Percentiles rank a stretch among this genome's conserved stretches.
Conservation (phyloP, 2,797 vertebrate species). For the Leptoclinus maculatus region DNA sequence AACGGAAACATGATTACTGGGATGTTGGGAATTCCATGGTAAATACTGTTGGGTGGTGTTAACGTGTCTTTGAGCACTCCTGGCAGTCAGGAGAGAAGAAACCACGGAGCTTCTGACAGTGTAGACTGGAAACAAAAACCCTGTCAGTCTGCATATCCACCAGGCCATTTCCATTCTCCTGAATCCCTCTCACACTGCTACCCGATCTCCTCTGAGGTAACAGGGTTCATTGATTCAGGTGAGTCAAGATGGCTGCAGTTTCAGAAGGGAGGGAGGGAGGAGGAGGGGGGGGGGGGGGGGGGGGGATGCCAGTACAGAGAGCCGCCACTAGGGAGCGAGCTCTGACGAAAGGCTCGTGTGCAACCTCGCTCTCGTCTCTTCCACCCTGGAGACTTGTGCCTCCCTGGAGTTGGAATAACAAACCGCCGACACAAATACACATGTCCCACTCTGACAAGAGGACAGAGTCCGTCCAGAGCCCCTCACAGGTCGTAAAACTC, state of each 20-base stretch:
- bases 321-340: slow-evolving; percentile 57
- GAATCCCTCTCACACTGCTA: slow-evolving; percentile 49
- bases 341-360: slow-evolving; percentile 11
- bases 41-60: slow-evolving; percentile 64
- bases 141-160: not conserved
- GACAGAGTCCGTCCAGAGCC: slow-evolving; percentile 10
- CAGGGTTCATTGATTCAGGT: slow-evolving; percentile 48
- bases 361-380: slow-evolving; percentile 10
- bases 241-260: slow-evolving; percentile 61
- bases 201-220: slow-evolving; percentile 43
- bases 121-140: slow-evolving; percentile 7
- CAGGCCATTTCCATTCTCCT: slow-evolving; percentile 13
- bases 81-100: slow-evolving; percentile 9
- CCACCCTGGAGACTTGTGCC: slow-evolving; percentile 41
- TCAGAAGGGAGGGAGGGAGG: not conserved
- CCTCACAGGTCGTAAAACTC: slow-evolving; percentile 31
- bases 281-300: not conserved
- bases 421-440: slow-evolving; percentile 16
- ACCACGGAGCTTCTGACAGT: not conserved
- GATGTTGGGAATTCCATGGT: slow-evolving; percentile 3
- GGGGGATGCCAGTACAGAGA: not conserved
- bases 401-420: slow-evolving; percentile 31
- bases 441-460: slow-evolving; percentile 8
- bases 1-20: slow-evolving; percentile 42
- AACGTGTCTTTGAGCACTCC: slow-evolving; percentile 22